Conservation (phyloP, 2,797 vertebrate genomes). For the Steatocranus sp. region DNA sequence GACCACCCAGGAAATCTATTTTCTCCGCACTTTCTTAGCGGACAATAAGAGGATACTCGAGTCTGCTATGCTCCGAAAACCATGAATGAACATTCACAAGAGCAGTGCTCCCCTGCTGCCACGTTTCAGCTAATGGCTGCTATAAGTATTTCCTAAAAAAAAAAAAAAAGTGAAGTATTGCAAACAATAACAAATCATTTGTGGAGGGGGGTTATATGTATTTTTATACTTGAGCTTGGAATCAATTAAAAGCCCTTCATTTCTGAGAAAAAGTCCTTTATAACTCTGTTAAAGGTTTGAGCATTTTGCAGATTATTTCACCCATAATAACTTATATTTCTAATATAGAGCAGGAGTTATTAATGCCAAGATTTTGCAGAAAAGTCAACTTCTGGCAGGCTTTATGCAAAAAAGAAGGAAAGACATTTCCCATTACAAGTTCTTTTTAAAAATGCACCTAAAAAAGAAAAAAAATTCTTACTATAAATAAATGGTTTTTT, state of each 20-base stretch:
- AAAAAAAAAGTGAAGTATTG: slow-evolving; percentile 11
- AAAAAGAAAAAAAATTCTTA: slow-evolving; percentile 19
- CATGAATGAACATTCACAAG: slow-evolving; percentile 72
- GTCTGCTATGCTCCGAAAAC: slow-evolving; percentile 66
- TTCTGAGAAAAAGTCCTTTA: background rate
- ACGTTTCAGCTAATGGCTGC: slow-evolving; percentile 44
- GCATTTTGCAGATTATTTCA: background rate
- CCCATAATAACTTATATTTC: background rate
- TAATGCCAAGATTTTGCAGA: background rate
- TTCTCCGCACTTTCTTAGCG: slow-evolving; percentile 61
- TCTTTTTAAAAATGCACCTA: slow-evolving; percentile 21
- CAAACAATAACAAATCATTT: slow-evolving; percentile 24
- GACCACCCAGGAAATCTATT: slow-evolving; percentile 77
- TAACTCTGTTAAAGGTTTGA: background rate
- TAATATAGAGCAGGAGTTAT: background rate
- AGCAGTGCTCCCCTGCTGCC: slow-evolving; percentile 61
- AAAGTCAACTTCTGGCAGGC: background rate
- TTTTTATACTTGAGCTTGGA: background rate
- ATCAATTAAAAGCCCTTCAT: background rate
- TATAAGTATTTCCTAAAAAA: slow-evolving; percentile 14
- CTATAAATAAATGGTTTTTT: slow-evolving; percentile 44
- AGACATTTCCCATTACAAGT: background rate
- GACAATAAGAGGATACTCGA: slow-evolving; percentile 75
- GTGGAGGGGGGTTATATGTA: background rate
- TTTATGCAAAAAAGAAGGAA: background rate